Evolutionary conservation across 2,113 vertebrate genomes (phyloP), one percentile per base, ranked within the genome.

Genomic region (Cygnus buccinator): DNA sequence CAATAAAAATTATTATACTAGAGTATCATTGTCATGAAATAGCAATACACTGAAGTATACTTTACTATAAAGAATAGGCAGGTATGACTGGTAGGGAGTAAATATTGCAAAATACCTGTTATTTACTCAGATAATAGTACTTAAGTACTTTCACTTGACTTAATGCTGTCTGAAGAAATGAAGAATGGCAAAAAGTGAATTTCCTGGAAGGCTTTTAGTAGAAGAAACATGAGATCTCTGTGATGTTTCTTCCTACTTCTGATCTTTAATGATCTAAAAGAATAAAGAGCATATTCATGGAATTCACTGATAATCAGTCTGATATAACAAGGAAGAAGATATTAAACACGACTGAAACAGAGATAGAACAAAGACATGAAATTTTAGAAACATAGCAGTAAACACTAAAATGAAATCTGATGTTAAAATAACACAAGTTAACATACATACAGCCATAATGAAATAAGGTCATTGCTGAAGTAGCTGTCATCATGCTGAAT

Each of bases 91-190:
- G 26, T 12, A 46, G 39, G 76, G 55, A 93, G 54, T 28, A 74
- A 89, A 63, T 54, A 43, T 75, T 93, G 33, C 52, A 94, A 95
- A 97, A 93, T 50, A 21, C 10, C 23, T 50, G 62, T 85, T 92
- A 76, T 91, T 90, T 93, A 72, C 57, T 44, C 31, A 79, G 39
- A 78, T 88, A 90, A 81, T 18, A 62, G 29, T 77, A 37, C 16
- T 70, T 65, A 65, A 44, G n/a, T 93, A 54, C 77, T 93, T 72
- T 83, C 50, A 71, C 31, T 92, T 58, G 39, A 57, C 46, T 82
- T 46, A 62, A 67, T 59, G 35, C 13, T 86, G 39, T 17, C 54
- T 86, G 72, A 66, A 88, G 85, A 93, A 87, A 93, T 48, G 61
- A 89, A 8, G 26, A 93, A 62, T 68, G 39, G 35, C 20, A 89